Percentiles rank a stretch among this genome's conserved stretches.
These are phyloP conservation scores for Ganaspis sp. DNA, from an alignment of 1,140 invertebrate species.

Conservation along the genomic window DNA sequence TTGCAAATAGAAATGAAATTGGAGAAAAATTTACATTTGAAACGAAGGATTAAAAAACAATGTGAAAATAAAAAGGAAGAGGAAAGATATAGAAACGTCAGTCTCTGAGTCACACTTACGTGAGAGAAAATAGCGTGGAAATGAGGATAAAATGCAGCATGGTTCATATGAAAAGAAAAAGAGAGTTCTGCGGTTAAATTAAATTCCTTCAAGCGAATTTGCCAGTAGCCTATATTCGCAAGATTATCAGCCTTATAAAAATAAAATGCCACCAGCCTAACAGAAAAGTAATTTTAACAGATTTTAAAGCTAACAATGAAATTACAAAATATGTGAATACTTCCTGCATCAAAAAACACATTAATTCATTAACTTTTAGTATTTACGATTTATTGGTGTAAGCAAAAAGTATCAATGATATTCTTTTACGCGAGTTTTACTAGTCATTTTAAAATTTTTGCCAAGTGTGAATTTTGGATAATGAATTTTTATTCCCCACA, in stretches of 20 bases:
- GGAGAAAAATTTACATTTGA: constrained; percentile 2
- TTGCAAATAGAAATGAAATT: neutral
- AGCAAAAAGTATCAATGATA: no score
- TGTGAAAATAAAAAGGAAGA: constrained; percentile 42
- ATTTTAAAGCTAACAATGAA: neutral
- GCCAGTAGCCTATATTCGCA: neutral
- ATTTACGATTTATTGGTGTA: no score
- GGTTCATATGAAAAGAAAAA: constrained; percentile 73
- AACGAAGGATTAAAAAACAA: constrained; percentile 32
- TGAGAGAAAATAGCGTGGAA: constrained; percentile 75
- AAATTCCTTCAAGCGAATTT: constrained; percentile 53
- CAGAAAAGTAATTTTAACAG: neutral
- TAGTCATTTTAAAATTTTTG: no score
- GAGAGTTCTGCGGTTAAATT: constrained; percentile 69
- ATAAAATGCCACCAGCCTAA: constrained; percentile 50
- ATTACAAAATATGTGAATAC: neutral
- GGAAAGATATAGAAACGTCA: constrained; percentile 52
- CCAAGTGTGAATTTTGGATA: no score
- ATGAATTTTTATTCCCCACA: no score
- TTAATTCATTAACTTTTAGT: no score
- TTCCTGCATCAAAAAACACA: no score
- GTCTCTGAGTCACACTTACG: constrained; percentile 72
- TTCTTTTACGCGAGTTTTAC: no score
- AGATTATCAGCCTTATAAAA: constrained; percentile 48
- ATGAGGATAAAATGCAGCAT: constrained; percentile 75